Evolutionary conservation across 2,888 invertebrate species (phyloP), one percentile per base, ranked within the genome.

Genomic region (Leptopilina myrica): DNA sequence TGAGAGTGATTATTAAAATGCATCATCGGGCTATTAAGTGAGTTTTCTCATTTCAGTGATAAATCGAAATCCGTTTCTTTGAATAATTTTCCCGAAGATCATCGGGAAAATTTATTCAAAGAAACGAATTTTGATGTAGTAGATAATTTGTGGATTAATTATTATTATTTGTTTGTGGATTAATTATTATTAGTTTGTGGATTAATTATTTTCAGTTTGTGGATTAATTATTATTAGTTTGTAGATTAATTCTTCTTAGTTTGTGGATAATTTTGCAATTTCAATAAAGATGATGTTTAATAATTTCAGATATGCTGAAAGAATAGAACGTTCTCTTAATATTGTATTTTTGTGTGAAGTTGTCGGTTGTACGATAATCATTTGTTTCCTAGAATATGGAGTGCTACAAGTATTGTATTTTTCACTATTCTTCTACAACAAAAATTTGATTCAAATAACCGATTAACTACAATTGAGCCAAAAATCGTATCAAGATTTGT

Each of bases 381-480:
- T 89, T 59, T 89, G 89, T 66, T 88, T 89, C 69, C 81, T 89
- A 14, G 89, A 88, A 77, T 89, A 87, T 78, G 88, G 88, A 15
- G 85, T 88, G 67, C 80, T 89, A 8, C 83, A 84, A 83, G 88
- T 87, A 77, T 15, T 49, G 5, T 15, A n/a, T 59, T 59, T 15
- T 59, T 15, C 0, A 59, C 5, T 53, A 49, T 12, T 69, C 5
- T 40, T 56, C 59, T 9, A 8, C 26, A n/a, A n/a, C 9, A 62
- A 62, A 64, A 64, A 64, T 11, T 76, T 64, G 3, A 59, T 40
- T 46, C 53, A 12, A 81, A 6, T 46, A 76, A 77, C 40, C 20
- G 64, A 53, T 2, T 33, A 33, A 33, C 33, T 33, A 33, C 46
- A 62, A 53, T 49, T 40, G n/a, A 46, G 7, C 5, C 7, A 46